Evolutionary conservation across 1,140 invertebrate genomes (phyloP).

Genomic region (Pseudachorutes palmiensis): DNA sequence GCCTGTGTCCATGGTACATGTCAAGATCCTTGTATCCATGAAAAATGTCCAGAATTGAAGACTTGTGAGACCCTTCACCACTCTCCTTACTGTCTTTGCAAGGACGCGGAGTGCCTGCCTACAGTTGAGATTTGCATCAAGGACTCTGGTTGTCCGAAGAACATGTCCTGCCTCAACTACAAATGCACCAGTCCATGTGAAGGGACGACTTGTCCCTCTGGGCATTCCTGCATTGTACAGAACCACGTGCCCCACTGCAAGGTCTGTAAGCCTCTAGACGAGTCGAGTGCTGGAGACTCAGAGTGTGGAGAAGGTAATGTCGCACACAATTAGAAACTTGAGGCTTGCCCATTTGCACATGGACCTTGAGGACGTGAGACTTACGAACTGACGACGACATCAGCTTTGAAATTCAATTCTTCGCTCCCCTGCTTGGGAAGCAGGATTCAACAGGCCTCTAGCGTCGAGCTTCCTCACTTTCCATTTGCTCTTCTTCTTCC

Average conservation of each 20-base stretch:
- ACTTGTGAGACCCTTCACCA: slow-evolving; percentile 76
- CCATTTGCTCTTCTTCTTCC: too few species aligned
- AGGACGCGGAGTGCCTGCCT: slow-evolving; percentile 69
- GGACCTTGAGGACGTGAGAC: too few species aligned
- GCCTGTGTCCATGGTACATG: slow-evolving; percentile 76
- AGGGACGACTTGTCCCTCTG: slow-evolving; percentile 25
- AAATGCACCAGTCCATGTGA: slow-evolving; percentile 67
- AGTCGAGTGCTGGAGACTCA: neutral
- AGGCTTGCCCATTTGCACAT: too few species aligned
- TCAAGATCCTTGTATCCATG: slow-evolving; percentile 66
- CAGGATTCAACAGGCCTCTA: too few species aligned
- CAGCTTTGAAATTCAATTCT: too few species aligned
- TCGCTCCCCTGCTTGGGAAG: too few species aligned
- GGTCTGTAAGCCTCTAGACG: neutral
- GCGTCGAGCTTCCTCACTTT: too few species aligned
- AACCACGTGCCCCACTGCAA: slow-evolving; percentile 42
- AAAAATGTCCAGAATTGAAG: slow-evolving; percentile 66
- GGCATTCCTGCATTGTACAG: slow-evolving; percentile 39
- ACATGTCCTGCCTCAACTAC: slow-evolving; percentile 64
- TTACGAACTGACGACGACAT: too few species aligned
- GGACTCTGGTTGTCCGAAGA: slow-evolving; percentile 63
- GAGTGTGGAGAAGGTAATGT: too few species aligned
- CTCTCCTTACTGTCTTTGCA: slow-evolving; percentile 71
- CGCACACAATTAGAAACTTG: too few species aligned
- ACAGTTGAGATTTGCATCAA: slow-evolving; percentile 71